A percentile compares a stretch with the other conserved stretches of the same genome.
Evolutionary conservation across 2,113 vertebrate species (phyloP).

Genomic region (Casuarius casuarius): DNA sequence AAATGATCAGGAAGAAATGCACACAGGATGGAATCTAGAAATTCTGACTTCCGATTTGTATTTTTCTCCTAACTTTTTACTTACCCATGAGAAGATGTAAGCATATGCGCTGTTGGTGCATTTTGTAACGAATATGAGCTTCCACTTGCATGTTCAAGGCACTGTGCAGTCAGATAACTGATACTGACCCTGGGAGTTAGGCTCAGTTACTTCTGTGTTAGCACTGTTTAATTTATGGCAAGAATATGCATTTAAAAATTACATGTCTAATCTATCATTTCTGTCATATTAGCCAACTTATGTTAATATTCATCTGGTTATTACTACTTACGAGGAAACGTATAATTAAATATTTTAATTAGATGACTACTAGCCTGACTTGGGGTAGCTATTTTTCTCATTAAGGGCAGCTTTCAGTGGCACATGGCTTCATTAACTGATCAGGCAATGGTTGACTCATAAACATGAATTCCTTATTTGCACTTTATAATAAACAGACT

Average conservation of each 20-base stretch:
- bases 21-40: background rate
- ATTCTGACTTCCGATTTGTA: background rate
- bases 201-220: background rate
- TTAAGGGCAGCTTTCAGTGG: constrained; percentile 4
- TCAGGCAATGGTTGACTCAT: constrained; percentile 1
- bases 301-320: background rate
- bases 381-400: constrained; percentile 57
- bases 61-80: background rate
- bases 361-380: constrained; percentile 17
- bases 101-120: background rate
- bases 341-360: constrained; percentile 61
- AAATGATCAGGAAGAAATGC: background rate
- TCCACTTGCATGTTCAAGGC: rapidly evolving
- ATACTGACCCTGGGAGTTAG: background rate
- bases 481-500: constrained; percentile 23
- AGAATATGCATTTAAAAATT: background rate
- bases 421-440: constrained; percentile 56
- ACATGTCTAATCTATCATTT: background rate
- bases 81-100: background rate
- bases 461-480: constrained; percentile 32
- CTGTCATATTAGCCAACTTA: background rate
- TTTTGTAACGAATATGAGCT: background rate
- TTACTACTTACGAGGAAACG: constrained; percentile 51
- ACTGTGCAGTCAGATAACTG: background rate
- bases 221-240: background rate